These are phyloP conservation scores for Drosophila melanosoma DNA, from an alignment of 2,888 invertebrate genomes.

Conservation along the genomic window DNA sequence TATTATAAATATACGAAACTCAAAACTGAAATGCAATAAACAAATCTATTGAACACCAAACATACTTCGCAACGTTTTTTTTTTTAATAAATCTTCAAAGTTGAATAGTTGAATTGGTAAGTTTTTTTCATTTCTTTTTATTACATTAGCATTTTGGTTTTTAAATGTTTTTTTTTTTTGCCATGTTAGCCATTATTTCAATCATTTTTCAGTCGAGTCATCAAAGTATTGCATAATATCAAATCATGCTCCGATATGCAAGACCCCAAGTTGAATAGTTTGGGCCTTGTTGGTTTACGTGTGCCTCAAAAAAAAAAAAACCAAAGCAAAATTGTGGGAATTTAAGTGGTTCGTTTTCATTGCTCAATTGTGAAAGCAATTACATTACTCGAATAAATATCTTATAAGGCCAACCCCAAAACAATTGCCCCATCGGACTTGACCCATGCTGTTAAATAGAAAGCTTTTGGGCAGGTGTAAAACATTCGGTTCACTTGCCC, in stretches of 20 bases:
- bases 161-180: conserved; percentile 5
- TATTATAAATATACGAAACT: conserved; percentile 73
- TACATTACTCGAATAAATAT: conserved; percentile 43
- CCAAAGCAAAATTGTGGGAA: conserved; percentile 1
- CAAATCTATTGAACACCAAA: conserved; percentile 78
- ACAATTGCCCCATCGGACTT: conserved; percentile 21
- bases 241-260: conserved; percentile 24
- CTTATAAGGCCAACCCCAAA: conserved; percentile 21
- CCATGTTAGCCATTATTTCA: not conserved
- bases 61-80: not conserved
- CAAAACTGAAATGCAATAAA: conserved; percentile 76
- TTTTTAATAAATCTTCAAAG: not conserved
- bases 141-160: not conserved
- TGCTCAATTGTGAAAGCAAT: conserved; percentile 61
- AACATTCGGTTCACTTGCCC: conserved; percentile 46
- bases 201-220: conserved; percentile 26
- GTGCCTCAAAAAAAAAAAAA: not conserved
- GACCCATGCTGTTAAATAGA: conserved; percentile 29
- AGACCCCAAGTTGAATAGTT: conserved; percentile 9
- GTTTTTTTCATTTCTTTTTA: conserved; percentile 5
- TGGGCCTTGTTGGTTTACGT: conserved; percentile 4
- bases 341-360: conserved; percentile 31
- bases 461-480: conserved; percentile 49
- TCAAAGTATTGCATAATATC: conserved; percentile 32
- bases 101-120: not conserved